Conservation (phyloP, 2,888 invertebrate species). For the Helleia helle region DNA sequence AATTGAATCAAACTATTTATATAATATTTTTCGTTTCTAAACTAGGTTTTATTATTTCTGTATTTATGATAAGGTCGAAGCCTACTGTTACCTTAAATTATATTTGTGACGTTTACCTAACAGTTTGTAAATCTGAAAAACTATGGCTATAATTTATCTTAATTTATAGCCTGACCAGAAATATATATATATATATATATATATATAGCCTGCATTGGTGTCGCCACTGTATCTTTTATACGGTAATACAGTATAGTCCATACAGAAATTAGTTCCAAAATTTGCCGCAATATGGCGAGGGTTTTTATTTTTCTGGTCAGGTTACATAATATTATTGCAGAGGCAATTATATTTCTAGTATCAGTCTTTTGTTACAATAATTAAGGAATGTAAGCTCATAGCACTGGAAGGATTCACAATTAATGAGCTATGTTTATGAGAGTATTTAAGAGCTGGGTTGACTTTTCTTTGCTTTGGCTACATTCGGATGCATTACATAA, state of each 20-base stretch:
- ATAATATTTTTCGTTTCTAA: not conserved
- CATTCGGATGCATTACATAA: conserved; percentile 75
- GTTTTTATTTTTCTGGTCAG: too few relatives aligned
- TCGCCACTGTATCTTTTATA: too few relatives aligned
- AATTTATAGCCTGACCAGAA: too few relatives aligned
- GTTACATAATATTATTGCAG: conserved; percentile 10
- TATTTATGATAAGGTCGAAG: not conserved
- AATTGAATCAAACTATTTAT: too few relatives aligned
- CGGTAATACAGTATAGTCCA: too few relatives aligned
- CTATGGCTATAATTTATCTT: conserved; percentile 6
- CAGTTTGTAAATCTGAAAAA: not conserved
- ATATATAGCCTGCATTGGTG: too few relatives aligned
- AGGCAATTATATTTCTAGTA: conserved; percentile 23
- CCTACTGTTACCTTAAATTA: not conserved
- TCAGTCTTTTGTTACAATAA: conserved; percentile 52
- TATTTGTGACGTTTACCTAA: conserved; percentile 5
- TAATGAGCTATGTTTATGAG: conserved; percentile 18
- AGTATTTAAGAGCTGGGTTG: conserved; percentile 60
- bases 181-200: too few relatives aligned
- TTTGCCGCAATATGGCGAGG: too few relatives aligned
- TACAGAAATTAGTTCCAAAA: too few relatives aligned
- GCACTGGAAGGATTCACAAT: conserved; percentile 70
- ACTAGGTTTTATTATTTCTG: not conserved
- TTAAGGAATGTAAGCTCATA: conserved; percentile 45
- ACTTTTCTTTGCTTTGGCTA: conserved; percentile 56